phyloP scores from a whole-genome alignment of 2,113 vertebrate genomes.

The sheep (Ovis aries) region DNA sequence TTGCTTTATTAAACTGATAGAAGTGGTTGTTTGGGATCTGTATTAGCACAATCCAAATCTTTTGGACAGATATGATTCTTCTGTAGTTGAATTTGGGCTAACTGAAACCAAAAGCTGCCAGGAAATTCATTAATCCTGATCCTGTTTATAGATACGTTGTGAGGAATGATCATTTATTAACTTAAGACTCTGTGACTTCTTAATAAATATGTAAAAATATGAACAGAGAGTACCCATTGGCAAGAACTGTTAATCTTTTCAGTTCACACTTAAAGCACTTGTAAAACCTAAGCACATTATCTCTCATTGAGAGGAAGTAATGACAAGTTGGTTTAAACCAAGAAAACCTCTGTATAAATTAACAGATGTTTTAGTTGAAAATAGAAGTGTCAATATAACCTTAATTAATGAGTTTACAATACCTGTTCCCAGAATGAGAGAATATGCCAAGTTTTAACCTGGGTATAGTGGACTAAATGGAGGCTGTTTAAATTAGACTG shows the following conservation, averaged over 20 bases:
- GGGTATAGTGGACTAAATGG: not conserved
- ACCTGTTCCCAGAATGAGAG: conserved; percentile 34
- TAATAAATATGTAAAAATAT: conserved; percentile 57
- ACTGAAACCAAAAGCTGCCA: conserved; percentile 60
- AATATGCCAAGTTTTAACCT: conserved; percentile 1
- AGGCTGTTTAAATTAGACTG: not conserved
- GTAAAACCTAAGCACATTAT: conserved; percentile 47
- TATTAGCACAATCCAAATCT: conserved; percentile 25
- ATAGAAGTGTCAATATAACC: conserved; percentile 52
- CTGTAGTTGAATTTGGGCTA: conserved; percentile 52
- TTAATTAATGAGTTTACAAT: conserved; percentile 65
- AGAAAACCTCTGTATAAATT: conserved; percentile 62
- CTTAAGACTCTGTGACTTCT: conserved; percentile 45
- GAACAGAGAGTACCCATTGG: conserved; percentile 33
- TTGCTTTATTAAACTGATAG: not conserved
- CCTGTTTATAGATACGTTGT: conserved; percentile 60
- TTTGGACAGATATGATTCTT: conserved; percentile 45
- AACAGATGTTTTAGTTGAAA: conserved; percentile 64
- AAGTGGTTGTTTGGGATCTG: not conserved
- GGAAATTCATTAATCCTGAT: conserved; percentile 62
- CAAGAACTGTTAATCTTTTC: conserved; percentile 61
- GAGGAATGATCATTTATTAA: conserved; percentile 58
- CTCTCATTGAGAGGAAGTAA: conserved; percentile 25
- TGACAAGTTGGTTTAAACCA: conserved; percentile 57
- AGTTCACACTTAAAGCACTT: conserved; percentile 51